Base-by-base conservation (phyloP, 2,113 vertebrate species). In the Elephantulus edwardii region DNA sequence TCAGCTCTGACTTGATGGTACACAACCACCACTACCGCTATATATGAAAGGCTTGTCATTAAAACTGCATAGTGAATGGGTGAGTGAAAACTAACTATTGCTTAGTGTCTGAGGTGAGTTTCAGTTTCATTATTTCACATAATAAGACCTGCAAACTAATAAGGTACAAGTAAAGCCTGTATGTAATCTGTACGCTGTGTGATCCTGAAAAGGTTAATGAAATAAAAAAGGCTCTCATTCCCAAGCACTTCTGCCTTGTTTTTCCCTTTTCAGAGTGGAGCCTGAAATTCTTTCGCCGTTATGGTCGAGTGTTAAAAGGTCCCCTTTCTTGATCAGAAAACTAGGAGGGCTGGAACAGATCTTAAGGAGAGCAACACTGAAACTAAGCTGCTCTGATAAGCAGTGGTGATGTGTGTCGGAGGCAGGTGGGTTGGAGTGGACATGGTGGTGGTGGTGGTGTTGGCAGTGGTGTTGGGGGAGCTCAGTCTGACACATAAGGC, bases 301-400 rank as follows among this genome's bases (percentile, higher is more conserved):
- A 91, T 94, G 95, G 62, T 96, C 94, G 96, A 96, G 80, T 38
- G 33, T 42, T 48, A 87, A 71, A 93, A 48, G 93, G 38, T 52
- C 72, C 28, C 42, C 80, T 96, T 90, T 78, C 81, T 94, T 96
- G 95, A 60, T 89, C 52, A 66, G 81, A 86, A 93, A 72, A 88
- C 26, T 22, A 60, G 75, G 35, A 86, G 48, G 54, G 70, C 66
- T 56, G 83, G n/a, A 72, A 70, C 52, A 66, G 60, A 28, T n/a
- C n/a, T n/a, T n/a, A n/a, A 33, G 35, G 7, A 74, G 38, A 64
- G 86, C 89, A 95, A 95, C 12, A 77, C 95, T 90, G 95, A 81
- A 58, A 96, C 93, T 95, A 96, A 92, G 94, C 56, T 90, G 89
- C 52, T 91, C 88, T 86, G 84, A 46, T 44, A 85, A 92, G 68